These are phyloP conservation scores for Typhlichthys eigenmanni DNA, from an alignment of 2,797 vertebrate species.

Conservation along the genomic window DNA sequence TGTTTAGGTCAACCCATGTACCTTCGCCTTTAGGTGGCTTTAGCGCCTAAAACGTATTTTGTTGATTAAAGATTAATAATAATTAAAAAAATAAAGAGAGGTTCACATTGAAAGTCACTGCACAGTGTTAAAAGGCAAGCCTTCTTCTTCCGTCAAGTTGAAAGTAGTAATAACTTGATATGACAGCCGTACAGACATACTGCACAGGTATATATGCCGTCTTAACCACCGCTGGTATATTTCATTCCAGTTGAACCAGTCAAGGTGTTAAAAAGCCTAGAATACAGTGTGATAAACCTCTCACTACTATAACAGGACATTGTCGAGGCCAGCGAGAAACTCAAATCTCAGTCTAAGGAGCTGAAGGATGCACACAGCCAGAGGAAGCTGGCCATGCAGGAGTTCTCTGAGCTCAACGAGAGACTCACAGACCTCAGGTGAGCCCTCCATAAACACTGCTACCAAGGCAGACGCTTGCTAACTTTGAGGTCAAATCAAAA, in stretches of 20 bases:
- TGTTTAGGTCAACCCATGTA: neutral
- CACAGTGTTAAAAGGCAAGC: too few relatives aligned
- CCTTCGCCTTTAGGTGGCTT: neutral
- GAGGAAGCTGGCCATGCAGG: conserved; percentile 94
- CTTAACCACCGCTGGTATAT: neutral
- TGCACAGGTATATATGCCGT: neutral
- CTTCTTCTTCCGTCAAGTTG: neutral
- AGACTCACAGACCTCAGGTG: conserved; percentile 92
- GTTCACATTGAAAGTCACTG: too few relatives aligned
- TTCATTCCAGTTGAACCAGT: too few relatives aligned
- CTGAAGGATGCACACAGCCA: conserved; percentile 98
- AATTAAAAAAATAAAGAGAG: too few relatives aligned
- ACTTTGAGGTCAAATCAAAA: neutral
- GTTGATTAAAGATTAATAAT: too few relatives aligned
- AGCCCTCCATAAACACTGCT: conserved; percentile 11
- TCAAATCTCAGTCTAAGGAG: conserved; percentile 91
- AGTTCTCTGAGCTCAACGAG: conserved; percentile 96
- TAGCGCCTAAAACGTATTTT: too few relatives aligned
- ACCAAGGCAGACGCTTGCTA: too few relatives aligned
- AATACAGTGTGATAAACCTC: neutral
- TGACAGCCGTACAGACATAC: neutral
- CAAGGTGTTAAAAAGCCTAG: neutral
- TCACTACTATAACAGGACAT: conserved; percentile 55
- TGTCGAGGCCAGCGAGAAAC: conserved; percentile 63
- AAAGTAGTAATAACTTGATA: neutral